These are phyloP conservation scores for Hyphantria cunea DNA, from an alignment of 1,140 invertebrate genomes.

Conservation along the genomic window DNA sequence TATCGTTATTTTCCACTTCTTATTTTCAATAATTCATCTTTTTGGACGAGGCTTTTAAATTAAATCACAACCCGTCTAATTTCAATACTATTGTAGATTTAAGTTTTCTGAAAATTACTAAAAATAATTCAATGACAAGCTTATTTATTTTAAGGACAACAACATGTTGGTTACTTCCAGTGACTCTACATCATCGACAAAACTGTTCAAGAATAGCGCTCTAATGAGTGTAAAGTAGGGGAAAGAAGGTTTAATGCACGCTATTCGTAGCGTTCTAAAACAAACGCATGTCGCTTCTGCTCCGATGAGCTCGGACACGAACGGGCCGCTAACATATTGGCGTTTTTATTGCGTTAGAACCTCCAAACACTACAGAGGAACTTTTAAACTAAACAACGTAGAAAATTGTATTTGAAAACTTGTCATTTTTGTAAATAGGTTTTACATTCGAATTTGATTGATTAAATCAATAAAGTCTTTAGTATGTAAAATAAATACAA, in stretches of 20 bases:
- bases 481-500: no score
- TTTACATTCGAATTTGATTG: no score
- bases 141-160: no score
- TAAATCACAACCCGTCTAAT: no score
- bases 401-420: not conserved
- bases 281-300: slow-evolving; percentile 22
- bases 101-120: no score
- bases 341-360: slow-evolving; percentile 5
- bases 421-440: not conserved
- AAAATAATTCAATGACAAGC: no score
- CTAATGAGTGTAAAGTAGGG: slow-evolving; percentile 18
- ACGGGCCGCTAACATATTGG: slow-evolving; percentile 5
- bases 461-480: no score
- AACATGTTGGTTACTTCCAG: not conserved
- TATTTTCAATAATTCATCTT: no score
- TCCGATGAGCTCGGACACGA: slow-evolving; percentile 6
- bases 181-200: not conserved
- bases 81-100: no score
- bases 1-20: no score
- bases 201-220: slow-evolving; percentile 5
- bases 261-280: not conserved
- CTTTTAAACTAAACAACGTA: not conserved
- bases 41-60: no score
- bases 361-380: not conserved
- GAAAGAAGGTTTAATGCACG: slow-evolving; percentile 20